Conservation (phyloP, 2,797 vertebrate species). For the Distichodus sexfasciatus region DNA sequence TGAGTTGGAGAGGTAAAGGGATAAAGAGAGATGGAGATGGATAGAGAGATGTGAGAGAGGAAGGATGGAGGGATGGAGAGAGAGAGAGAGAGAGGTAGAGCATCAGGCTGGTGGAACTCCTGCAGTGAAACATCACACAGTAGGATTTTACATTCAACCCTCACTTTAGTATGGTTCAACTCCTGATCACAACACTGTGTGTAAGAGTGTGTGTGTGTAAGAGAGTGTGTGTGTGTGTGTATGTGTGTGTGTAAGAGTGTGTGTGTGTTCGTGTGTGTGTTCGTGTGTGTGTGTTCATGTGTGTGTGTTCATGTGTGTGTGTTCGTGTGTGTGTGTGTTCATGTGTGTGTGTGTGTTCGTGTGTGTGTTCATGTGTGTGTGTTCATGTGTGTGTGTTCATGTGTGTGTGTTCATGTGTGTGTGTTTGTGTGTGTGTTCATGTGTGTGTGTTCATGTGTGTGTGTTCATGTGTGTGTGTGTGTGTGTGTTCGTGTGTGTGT, state of each 20-base stretch:
- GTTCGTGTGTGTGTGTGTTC: no score
- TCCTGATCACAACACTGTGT: neutral
- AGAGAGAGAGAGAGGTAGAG: neutral
- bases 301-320: no score
- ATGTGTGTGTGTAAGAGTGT: neutral
- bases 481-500: no score
- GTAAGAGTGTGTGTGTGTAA: neutral
- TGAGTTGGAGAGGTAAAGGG: neutral
- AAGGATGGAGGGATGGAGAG: neutral
- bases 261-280: no score
- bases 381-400: neutral
- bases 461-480: slow-evolving; percentile 29
- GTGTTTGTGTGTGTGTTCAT: no score
- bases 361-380: no score
- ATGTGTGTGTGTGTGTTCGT: neutral
- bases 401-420: neutral
- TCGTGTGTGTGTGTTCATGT: no score
- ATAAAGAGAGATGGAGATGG: no score
- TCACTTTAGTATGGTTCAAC: neutral
- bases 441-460: neutral
- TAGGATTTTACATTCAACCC: slow-evolving; percentile 18
- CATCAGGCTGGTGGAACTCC: neutral
- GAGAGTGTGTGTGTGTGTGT: neutral
- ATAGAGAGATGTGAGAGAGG: neutral
- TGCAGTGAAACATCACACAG: slow-evolving; percentile 1